These are phyloP conservation scores for Psilopogon haemacephalus DNA, from an alignment of 2,113 vertebrate species.

Conservation along the genomic window DNA sequence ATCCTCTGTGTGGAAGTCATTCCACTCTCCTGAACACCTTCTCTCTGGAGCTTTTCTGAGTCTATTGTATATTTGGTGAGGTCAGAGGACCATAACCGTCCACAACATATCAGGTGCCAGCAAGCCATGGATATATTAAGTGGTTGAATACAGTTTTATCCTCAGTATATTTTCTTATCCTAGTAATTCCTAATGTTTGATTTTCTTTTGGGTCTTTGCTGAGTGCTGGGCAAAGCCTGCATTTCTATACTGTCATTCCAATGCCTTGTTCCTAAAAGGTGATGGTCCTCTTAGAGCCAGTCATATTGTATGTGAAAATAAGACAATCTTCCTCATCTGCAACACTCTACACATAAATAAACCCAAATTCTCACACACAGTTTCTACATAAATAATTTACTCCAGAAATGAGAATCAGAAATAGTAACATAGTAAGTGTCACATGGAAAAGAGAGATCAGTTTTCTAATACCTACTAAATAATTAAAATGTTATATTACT, in stretches of 20 bases:
- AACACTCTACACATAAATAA: not conserved
- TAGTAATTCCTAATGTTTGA: not conserved
- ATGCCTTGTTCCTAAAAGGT: not conserved
- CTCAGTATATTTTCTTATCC: not conserved
- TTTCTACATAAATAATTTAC: not conserved
- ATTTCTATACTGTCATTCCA: not conserved
- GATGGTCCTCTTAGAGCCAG: not conserved
- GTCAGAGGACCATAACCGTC: not conserved
- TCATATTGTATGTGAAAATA: not conserved
- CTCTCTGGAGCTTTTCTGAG: not conserved
- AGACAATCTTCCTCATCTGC: not conserved
- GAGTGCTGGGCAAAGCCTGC: not conserved
- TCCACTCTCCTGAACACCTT: not conserved
- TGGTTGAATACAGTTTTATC: not conserved
- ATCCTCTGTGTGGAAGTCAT: not conserved
- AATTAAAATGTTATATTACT: slow-evolving; percentile 16
- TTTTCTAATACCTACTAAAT: not conserved
- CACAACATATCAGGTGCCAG: not conserved
- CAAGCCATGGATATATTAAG: not conserved
- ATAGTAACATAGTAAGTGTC: not conserved
- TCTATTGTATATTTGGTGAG: not conserved
- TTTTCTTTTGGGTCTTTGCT: not conserved
- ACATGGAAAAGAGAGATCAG: not conserved
- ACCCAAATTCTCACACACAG: not conserved
- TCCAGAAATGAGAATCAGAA: not conserved